Evolutionary conservation across 2,797 vertebrate species (phyloP).

Genomic region (Lepus townsendii): DNA sequence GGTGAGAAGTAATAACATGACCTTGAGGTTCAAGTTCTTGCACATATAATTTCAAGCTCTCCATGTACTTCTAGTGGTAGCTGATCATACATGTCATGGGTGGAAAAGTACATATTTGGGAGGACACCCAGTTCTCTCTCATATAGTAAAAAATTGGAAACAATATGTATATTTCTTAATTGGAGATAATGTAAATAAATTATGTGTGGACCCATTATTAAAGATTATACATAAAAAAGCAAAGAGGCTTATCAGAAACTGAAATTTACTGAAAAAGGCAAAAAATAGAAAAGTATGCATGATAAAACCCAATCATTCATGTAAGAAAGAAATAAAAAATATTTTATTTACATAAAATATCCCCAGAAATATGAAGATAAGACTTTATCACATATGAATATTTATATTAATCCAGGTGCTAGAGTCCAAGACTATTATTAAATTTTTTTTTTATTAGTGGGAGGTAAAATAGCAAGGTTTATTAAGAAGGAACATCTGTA

Average conservation of each 20-base stretch:
- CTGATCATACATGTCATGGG: neutral
- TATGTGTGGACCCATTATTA: neutral
- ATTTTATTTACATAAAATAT: neutral
- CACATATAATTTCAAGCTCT: neutral
- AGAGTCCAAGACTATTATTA: neutral
- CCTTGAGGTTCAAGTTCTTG: neutral
- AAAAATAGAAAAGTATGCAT: neutral
- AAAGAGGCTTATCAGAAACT: neutral
- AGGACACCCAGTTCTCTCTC: neutral
- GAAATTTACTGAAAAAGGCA: neutral
- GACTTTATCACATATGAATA: no score
- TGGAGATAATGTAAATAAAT: neutral
- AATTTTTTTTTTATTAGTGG: neutral
- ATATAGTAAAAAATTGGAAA: neutral
- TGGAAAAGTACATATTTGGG: neutral
- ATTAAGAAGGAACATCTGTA: no score
- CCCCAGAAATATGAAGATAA: neutral
- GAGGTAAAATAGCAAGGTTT: no score
- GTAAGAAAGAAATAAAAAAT: neutral
- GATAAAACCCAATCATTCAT: neutral
- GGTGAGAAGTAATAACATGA: neutral
- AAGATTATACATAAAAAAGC: neutral
- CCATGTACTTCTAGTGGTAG: neutral
- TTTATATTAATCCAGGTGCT: neutral
- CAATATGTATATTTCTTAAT: neutral